Percentiles rank a stretch among this genome's conserved stretches.
These are phyloP conservation scores for Congeria kusceri DNA, from an alignment of 2,888 invertebrate genomes.

Conservation along the genomic window DNA sequence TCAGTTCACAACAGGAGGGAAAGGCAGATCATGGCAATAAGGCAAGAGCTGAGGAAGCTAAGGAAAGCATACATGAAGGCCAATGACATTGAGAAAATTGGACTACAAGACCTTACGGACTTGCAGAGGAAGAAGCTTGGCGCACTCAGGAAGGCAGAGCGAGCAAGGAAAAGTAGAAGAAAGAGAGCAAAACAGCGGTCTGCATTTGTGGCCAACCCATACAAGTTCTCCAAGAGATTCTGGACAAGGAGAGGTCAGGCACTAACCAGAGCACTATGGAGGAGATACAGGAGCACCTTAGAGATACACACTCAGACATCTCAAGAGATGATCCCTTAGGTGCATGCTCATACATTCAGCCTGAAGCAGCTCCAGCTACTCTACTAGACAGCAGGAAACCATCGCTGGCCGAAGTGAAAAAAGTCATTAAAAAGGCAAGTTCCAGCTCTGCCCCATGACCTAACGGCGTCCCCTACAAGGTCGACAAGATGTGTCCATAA, in stretches of 20 bases:
- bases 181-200: not conserved
- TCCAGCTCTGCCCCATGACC: conserved; percentile 13
- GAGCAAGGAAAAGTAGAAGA: no score
- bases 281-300: conserved; percentile 6
- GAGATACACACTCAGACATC: conserved; percentile 16
- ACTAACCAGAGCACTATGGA: conserved; percentile 4
- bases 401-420: conserved; percentile 5
- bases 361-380: not conserved
- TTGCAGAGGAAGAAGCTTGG: no score
- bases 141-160: no score
- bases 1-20: no score
- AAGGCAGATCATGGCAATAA: not conserved
- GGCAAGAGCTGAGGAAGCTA: not conserved
- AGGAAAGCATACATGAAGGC: no score
- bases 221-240: conserved; percentile 24
- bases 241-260: conserved; percentile 19
- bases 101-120: no score
- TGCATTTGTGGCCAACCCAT: conserved; percentile 25
- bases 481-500: conserved; percentile 35
- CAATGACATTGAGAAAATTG: no score
- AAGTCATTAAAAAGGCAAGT: conserved; percentile 18
- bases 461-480: conserved; percentile 20
- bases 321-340: conserved; percentile 11
- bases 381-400: conserved; percentile 19
- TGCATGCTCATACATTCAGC: not conserved